Percentiles rank a stretch among this genome's conserved stretches.
Conservation (phyloP, 2,888 invertebrate genomes). For the Campoletis raptor region DNA sequence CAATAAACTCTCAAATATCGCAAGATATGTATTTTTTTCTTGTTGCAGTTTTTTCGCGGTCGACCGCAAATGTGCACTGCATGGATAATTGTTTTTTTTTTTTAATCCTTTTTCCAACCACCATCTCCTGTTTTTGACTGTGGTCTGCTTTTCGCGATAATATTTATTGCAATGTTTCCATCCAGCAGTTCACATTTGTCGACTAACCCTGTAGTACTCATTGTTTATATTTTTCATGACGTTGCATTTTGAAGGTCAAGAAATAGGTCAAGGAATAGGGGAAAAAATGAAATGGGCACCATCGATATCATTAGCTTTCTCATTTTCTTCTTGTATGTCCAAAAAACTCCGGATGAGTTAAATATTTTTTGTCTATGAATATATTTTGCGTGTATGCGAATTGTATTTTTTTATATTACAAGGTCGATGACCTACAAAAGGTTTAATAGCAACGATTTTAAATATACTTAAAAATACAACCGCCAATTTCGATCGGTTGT, state of each 20-base stretch:
- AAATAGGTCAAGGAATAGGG: neutral
- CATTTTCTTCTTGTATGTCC: neutral
- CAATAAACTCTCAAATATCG: neutral
- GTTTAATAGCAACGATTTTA: neutral
- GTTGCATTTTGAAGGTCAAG: neutral
- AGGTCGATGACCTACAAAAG: neutral
- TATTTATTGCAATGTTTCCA: neutral
- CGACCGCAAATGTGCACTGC: neutral
- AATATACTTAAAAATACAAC: neutral
- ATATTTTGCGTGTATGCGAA: neutral
- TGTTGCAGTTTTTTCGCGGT: constrained; percentile 12
- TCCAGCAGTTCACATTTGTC: neutral
- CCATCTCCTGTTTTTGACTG: constrained; percentile 55
- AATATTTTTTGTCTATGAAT: neutral
- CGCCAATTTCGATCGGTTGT: neutral
- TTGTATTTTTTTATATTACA: neutral
- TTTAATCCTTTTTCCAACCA: neutral
- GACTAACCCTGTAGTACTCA: neutral
- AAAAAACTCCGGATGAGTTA: neutral
- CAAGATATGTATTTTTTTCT: neutral
- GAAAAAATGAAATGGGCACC: neutral
- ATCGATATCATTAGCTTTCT: neutral
- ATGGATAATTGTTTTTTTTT: neutral
- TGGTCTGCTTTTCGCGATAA: neutral
- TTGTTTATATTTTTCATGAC: neutral